A percentile compares a stretch with the other conserved stretches of the same genome.
phyloP scores from a whole-genome alignment of 2,888 invertebrate genomes.

The Coenonympha glycerion region DNA sequence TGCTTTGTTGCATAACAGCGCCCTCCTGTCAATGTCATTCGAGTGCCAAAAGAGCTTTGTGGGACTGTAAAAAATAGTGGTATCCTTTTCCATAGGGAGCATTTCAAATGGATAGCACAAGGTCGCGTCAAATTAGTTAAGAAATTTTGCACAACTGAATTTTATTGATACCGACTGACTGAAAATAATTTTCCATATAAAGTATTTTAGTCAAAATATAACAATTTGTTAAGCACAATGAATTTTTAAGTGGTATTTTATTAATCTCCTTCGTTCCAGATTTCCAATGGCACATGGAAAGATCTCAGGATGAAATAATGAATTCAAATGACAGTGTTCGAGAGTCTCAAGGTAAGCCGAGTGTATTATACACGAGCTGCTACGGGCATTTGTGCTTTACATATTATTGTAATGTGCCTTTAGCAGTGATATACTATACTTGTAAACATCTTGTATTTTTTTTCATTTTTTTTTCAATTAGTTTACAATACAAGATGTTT shows the following conservation, averaged over 20 bases:
- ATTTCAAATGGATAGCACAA: too few species aligned
- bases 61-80: too few species aligned
- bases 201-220: too few species aligned
- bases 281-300: constrained; percentile 91
- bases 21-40: too few species aligned
- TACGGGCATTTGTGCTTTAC: constrained; percentile 15
- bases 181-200: too few species aligned
- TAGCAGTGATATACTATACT: constrained; percentile 21
- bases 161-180: too few species aligned
- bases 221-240: neutral
- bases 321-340: constrained; percentile 90
- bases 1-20: too few species aligned
- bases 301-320: constrained; percentile 90
- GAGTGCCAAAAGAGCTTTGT: too few species aligned
- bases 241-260: neutral
- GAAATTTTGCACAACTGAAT: too few species aligned
- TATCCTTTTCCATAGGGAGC: too few species aligned
- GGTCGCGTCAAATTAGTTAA: too few species aligned
- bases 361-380: constrained; percentile 18
- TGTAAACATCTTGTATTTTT: constrained; percentile 53
- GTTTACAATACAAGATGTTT: constrained; percentile 54
- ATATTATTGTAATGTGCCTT: constrained; percentile 17
- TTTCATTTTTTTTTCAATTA: constrained; percentile 26
- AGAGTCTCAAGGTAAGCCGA: constrained; percentile 91
- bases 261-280: constrained; percentile 71